These are phyloP conservation scores for Melanophora roralis DNA, from an alignment of 2,888 invertebrate species.

Conservation along the genomic window DNA sequence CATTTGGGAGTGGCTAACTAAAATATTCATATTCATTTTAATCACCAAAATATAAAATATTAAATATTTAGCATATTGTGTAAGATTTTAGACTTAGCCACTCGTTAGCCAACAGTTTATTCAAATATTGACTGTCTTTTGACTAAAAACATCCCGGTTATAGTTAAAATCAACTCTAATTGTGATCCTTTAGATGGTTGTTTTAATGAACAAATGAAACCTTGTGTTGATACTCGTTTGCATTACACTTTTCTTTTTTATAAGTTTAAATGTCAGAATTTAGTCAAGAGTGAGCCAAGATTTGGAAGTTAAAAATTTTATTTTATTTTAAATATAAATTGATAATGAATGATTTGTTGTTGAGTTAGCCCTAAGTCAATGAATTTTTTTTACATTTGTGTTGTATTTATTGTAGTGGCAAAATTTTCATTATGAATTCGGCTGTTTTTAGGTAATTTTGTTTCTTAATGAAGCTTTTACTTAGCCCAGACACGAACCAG, in stretches of 20 bases:
- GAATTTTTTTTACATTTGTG: constrained; percentile 1
- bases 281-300: constrained; percentile 40
- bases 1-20: constrained; percentile 50
- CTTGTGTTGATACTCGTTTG: constrained; percentile 25
- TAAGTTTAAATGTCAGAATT: constrained; percentile 34
- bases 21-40: constrained; percentile 8
- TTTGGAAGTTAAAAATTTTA: not conserved
- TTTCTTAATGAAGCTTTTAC: constrained; percentile 42
- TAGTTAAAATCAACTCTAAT: constrained; percentile 57
- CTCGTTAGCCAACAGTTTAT: constrained; percentile 56
- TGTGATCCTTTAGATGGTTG: constrained; percentile 38
- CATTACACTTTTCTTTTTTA: not conserved
- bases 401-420: constrained; percentile 24
- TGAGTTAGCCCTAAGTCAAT: constrained; percentile 38
- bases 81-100: constrained; percentile 52
- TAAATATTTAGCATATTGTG: constrained; percentile 5
- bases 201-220: constrained; percentile 41
- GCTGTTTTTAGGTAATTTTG: constrained; percentile 31
- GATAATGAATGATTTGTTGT: constrained; percentile 38
- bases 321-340: constrained; percentile 9
- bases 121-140: constrained; percentile 55
- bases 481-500: constrained; percentile 38
- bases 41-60: too few relatives aligned
- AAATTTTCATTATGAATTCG: constrained; percentile 55
- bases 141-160: constrained; percentile 57